Percentiles rank a stretch among this genome's conserved stretches.
phyloP scores from a whole-genome alignment of 2,113 vertebrate genomes.

The Epinephelus fuscoguttatus region DNA sequence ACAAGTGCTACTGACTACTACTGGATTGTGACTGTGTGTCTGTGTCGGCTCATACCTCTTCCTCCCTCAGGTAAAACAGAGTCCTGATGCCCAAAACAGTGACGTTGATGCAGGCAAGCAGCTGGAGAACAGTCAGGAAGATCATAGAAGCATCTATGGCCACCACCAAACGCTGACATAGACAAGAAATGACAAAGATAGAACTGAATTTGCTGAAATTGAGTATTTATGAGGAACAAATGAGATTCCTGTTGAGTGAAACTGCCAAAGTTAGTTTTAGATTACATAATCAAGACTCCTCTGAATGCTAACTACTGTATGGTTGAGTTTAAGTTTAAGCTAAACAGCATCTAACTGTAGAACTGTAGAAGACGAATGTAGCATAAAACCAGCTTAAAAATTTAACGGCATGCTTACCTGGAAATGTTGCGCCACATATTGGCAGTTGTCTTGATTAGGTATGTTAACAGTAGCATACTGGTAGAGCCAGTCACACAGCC shows the following conservation, averaged over 20 bases:
- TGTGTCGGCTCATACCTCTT: constrained; percentile 29
- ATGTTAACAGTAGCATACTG: accelerated
- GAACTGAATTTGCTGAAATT: too few species aligned
- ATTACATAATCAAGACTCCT: too few species aligned
- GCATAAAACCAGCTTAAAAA: not conserved
- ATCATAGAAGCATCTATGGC: constrained; percentile 64
- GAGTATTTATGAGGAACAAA: not conserved
- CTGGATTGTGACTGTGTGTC: not conserved
- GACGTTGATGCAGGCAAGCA: constrained; percentile 63
- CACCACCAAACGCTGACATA: constrained; percentile 44
- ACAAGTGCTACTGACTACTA: not conserved
- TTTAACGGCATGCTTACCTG: constrained; percentile 27
- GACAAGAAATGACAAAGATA: not conserved
- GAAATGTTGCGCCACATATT: not conserved
- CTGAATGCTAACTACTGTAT: too few species aligned
- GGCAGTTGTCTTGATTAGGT: constrained; percentile 12
- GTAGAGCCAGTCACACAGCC: too few species aligned
- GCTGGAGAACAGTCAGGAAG: constrained; percentile 60
- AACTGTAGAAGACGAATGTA: too few species aligned
- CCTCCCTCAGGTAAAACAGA: constrained; percentile 23
- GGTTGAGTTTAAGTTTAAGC: too few species aligned
- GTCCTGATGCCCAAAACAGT: constrained; percentile 55
- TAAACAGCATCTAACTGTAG: too few species aligned
- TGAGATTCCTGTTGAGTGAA: too few species aligned
- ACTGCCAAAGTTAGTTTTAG: too few species aligned